Base-by-base conservation (phyloP, 2,888 invertebrate genomes). In the Chymomyza procnemis region DNA sequence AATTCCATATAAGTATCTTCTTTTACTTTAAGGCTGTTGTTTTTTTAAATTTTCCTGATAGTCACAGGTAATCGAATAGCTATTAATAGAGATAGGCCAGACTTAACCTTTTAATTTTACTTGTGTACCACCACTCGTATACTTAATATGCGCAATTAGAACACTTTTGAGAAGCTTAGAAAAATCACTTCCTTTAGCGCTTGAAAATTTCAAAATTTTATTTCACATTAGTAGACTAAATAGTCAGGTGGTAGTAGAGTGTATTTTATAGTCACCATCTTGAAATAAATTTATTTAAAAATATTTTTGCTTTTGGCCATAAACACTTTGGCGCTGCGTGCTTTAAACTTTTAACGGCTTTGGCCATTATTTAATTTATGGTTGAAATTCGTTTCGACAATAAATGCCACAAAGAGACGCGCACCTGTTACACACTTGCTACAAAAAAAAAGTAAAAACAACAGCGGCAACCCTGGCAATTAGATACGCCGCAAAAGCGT, bases 341-440 rank as follows among this genome's bases (percentile, higher is more conserved):
- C 34, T 66, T 85, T 69, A 80, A 82, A 82, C 80, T 82, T 81
- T 86, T 86, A 79, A 82, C 77, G 85, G 78, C 75, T 79, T 79
- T 79, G 85, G 78, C 75, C 71, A 75, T 85, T 82, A 82, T 86
- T 82, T 87, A 82, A 82, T 82, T 82, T 86, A 82, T 82, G 87
- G 80, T 67, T 72, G 22, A 71, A 86, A 86, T 86, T 84, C 69
- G 74, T 81, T 81, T 75, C 73, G 75, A 69, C 82, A 69, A 75
- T 80, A 76, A 75, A 67, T 68, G 63, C 71, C 71, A 55, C 67
- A 67, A 58, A 18, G 54, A 54, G 54, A 54, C 59, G 66, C 70
- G 84, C 80, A 85, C 80, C 80, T 80, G 80, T 80, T 85, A 80
- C 80, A 72, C 84, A 66, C 57, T 66, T 62, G 52, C 65, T 50